Base-by-base conservation (phyloP, 2,888 invertebrate species). In the Caradrina clavipalpis region DNA sequence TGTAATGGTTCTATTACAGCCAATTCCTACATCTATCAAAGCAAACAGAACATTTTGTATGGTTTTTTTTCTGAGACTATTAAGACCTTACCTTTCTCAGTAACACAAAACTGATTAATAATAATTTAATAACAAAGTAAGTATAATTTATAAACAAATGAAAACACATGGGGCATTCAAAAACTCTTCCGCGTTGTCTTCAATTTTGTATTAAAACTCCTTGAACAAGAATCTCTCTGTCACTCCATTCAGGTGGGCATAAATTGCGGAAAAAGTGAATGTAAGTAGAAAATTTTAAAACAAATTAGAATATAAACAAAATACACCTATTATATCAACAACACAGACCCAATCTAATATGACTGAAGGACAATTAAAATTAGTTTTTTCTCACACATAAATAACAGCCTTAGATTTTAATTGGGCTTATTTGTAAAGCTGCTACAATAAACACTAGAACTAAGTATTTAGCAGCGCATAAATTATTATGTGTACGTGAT, bases 401-500 rank as follows among this genome's bases (percentile, higher is more conserved):
- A 21, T 26, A 26, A 49, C 19, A 54, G 13, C 35, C 45, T 53
- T 19, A 19, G 11, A 53, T 47, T 47, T 54, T 54, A 54, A 69
- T 69, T 54, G 35, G 19, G 31, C 31, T 53, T 69, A 21, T 47
- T 68, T 53, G 11, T 54, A 22, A 15, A 54, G 22, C n/a, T 22
- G 35, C 13, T 35, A 47, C 15, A 17, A 17, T 35, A 22, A 69
- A 39, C 22, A 22, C 45, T 53, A 35, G 2, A 66, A 53, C 2
- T 47, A 45, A 45, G 45, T 45, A 22, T 54, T 53, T 54, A 54
- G 35, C 45, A 2, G 22, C 13, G 47, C 35, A 69, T 69, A 69
- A 17, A 47, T 67, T 47, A 35, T 31, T 68, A 35, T 8, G 21
- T 53, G 19, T 35, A 35, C 69, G 51, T 68, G 69, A 53, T 45